Evolutionary conservation across 1,140 invertebrate species (phyloP).

Genomic region (Drosophila punjabiensis): DNA sequence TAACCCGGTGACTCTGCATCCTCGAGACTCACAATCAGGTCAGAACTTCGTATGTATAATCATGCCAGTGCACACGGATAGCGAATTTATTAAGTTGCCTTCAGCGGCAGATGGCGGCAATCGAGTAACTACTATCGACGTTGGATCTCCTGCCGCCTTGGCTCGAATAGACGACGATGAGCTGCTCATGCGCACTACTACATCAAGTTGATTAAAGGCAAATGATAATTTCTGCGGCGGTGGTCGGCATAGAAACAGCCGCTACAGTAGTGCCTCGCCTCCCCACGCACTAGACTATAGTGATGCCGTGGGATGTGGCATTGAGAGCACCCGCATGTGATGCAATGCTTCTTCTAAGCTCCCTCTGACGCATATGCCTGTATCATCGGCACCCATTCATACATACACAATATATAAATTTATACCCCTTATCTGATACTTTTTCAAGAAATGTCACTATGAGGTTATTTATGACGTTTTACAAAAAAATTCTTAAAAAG

Average conservation of each 20-base stretch:
- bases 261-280: conserved; percentile 36
- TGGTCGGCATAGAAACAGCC: conserved; percentile 10
- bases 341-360: conserved; percentile 20
- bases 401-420: not conserved
- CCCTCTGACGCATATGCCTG: conserved; percentile 1
- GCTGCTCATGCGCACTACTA: conserved; percentile 64
- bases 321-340: conserved; percentile 80
- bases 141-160: conserved; percentile 85
- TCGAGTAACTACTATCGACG: conserved; percentile 89
- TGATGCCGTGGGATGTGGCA: conserved; percentile 35
- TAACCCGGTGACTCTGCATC: conserved; percentile 95
- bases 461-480: not conserved
- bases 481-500: not conserved
- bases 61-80: conserved; percentile 92
- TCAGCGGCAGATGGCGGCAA: conserved; percentile 87
- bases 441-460: not conserved
- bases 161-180: conserved; percentile 79
- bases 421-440: not conserved
- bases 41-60: conserved; percentile 96
- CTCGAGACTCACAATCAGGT: conserved; percentile 91
- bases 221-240: conserved; percentile 9
- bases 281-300: conserved; percentile 15
- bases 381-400: not conserved
- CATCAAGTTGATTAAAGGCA: conserved; percentile 75
- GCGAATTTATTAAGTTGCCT: conserved; percentile 88